Percentiles rank a stretch among this genome's conserved stretches.
Evolutionary conservation across 2,797 vertebrate species (phyloP).

Genomic region (Parambassis ranga): DNA sequence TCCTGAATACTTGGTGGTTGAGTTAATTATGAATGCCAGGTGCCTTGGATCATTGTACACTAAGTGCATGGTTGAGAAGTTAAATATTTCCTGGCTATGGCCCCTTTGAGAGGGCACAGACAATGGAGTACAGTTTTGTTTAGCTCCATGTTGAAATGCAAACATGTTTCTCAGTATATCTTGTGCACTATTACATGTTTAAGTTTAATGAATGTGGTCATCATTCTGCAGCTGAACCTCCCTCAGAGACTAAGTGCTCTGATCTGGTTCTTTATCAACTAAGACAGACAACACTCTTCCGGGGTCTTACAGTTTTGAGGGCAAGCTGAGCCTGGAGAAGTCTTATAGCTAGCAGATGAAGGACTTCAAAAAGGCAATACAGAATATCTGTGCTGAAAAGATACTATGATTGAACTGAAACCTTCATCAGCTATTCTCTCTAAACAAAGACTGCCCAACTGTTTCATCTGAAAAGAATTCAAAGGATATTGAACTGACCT

Average conservation of each 20-base stretch:
- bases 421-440: constrained; percentile 42
- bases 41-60: constrained; percentile 18
- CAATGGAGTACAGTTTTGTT: neutral
- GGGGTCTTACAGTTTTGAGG: constrained; percentile 1
- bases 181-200: constrained; percentile 14
- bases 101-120: neutral
- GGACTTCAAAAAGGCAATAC: constrained; percentile 53
- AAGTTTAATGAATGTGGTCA: constrained; percentile 57
- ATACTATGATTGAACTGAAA: constrained; percentile 37
- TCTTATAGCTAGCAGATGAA: constrained; percentile 25
- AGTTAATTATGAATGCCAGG: constrained; percentile 44
- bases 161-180: neutral
- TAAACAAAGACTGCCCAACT: constrained; percentile 28
- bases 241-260: constrained; percentile 34
- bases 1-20: constrained; percentile 20
- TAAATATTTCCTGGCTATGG: constrained; percentile 32
- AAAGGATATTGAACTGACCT: constrained; percentile 19
- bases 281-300: constrained; percentile 15
- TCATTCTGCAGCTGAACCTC: constrained; percentile 34
- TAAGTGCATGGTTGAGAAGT: constrained; percentile 29
- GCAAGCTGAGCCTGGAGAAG: constrained; percentile 11
- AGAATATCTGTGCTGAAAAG: constrained; percentile 25
- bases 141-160: neutral
- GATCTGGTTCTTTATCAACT: constrained; percentile 32
- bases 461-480: constrained; percentile 25